Evolutionary conservation across 2,797 vertebrate genomes (phyloP).

Genomic region (Acomys russatus): DNA sequence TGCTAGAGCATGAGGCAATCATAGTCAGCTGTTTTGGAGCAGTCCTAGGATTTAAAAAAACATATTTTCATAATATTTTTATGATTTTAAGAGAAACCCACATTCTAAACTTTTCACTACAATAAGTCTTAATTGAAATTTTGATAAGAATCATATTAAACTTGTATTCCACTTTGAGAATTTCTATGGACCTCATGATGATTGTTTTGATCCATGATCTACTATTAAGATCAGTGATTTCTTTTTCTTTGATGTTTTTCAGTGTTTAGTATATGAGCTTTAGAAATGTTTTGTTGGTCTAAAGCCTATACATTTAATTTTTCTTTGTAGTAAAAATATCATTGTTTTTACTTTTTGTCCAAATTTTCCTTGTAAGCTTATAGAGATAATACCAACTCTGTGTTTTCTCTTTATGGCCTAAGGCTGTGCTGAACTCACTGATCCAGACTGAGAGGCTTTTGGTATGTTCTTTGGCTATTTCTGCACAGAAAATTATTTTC

Average conservation of each 20-base stretch:
- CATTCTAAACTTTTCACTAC: too few species aligned
- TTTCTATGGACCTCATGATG: neutral
- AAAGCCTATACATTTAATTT: neutral
- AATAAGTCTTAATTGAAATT: neutral
- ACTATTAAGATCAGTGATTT: neutral
- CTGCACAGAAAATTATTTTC: neutral
- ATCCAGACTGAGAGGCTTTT: neutral
- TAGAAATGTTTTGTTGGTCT: constrained; percentile 3
- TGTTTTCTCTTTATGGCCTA: neutral
- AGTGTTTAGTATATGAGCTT: neutral
- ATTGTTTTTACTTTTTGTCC: neutral
- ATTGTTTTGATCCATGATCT: neutral
- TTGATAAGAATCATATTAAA: neutral
- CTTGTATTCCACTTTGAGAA: neutral
- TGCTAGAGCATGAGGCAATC: too few species aligned
- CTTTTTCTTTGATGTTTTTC: constrained; percentile 10
- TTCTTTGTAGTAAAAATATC: neutral
- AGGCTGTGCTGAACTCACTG: neutral
- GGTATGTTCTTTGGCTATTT: neutral
- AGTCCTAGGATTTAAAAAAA: too few species aligned
- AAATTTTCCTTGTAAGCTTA: constrained; percentile 9
- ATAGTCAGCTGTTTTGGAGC: too few species aligned
- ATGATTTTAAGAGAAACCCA: too few species aligned
- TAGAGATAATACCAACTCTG: constrained; percentile 11
- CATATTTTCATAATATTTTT: too few species aligned